These are phyloP conservation scores for Mizuhopecten yessoensis DNA, from an alignment of 1,140 invertebrate species.

Conservation along the genomic window DNA sequence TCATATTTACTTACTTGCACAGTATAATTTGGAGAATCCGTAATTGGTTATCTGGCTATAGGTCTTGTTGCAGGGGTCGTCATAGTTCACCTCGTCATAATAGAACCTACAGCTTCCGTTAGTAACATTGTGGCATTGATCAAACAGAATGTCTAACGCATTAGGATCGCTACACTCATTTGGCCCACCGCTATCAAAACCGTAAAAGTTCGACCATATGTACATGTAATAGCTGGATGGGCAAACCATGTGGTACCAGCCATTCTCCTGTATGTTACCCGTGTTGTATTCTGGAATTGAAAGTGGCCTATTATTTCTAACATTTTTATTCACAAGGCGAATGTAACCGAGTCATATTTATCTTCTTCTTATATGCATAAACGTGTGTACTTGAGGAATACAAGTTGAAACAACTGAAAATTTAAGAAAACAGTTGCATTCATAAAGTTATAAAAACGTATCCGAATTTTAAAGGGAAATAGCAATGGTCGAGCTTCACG, in stretches of 20 bases:
- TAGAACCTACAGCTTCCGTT: neutral
- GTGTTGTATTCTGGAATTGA: neutral
- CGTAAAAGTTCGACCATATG: neutral
- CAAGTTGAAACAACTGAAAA: no score
- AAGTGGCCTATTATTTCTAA: no score
- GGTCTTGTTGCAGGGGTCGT: neutral
- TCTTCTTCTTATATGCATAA: no score
- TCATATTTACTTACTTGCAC: neutral
- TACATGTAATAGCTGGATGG: neutral
- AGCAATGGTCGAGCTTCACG: no score
- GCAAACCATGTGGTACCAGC: constrained; percentile 15
- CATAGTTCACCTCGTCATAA: neutral
- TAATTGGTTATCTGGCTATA: neutral
- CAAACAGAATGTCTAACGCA: neutral
- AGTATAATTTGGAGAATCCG: neutral
- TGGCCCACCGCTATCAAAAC: neutral
- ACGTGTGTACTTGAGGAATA: no score
- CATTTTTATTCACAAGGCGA: no score
- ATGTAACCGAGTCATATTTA: no score
- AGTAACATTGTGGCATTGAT: neutral
- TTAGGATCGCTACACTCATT: neutral
- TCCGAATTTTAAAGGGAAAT: no score
- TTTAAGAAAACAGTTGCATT: no score
- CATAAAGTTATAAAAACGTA: no score
- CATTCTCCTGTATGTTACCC: neutral